These are phyloP conservation scores for Daboia siamensis DNA, from an alignment of 2,113 vertebrate species.

Conservation along the genomic window DNA sequence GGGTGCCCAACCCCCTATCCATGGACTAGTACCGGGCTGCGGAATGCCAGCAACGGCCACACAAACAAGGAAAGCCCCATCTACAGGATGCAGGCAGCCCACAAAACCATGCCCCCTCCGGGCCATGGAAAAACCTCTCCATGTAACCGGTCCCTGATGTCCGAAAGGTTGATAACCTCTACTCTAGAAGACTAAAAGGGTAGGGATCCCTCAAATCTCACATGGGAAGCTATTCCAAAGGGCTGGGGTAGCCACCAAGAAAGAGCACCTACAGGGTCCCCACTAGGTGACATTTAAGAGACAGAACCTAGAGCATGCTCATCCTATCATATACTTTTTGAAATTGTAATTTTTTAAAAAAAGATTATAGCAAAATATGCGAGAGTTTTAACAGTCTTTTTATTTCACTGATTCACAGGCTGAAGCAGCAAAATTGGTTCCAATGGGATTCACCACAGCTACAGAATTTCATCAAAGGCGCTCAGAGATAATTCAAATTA, in stretches of 20 bases:
- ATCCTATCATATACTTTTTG: background rate
- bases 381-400: background rate
- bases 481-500: slow-evolving; percentile 96
- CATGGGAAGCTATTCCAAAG: background rate
- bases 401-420: slow-evolving; percentile 63
- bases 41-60: too few relatives aligned
- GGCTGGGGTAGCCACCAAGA: background rate
- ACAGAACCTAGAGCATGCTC: background rate
- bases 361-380: background rate
- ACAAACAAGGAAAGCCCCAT: too few relatives aligned
- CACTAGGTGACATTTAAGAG: background rate
- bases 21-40: too few relatives aligned
- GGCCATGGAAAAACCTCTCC: too few relatives aligned
- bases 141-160: too few relatives aligned
- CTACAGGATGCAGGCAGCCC: too few relatives aligned
- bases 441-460: slow-evolving; percentile 97
- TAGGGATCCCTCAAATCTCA: background rate
- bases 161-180: too few relatives aligned
- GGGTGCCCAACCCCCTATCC: too few relatives aligned
- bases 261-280: background rate
- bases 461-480: slow-evolving; percentile 95
- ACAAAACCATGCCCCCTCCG: too few relatives aligned
- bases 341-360: background rate
- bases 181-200: background rate
- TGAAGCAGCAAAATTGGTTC: slow-evolving; percentile 93